Base-by-base conservation (phyloP, 2,888 invertebrate species). In the Linnaemya tessellans region DNA sequence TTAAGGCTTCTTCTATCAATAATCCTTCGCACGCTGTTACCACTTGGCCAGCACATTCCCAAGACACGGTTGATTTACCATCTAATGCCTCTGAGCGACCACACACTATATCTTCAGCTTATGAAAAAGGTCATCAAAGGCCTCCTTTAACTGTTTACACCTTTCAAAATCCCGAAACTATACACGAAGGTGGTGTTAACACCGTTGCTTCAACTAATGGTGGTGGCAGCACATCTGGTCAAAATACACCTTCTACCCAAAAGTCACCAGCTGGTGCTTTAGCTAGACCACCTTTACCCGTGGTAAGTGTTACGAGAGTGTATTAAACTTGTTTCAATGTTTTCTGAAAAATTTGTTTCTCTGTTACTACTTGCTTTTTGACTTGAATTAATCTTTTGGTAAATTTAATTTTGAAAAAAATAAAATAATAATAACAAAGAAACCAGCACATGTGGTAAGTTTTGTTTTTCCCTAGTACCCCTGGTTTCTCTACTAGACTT, bases 71-170 rank as follows among this genome's bases (percentile, higher is more conserved):
- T 75, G 89, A 90, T 65, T 86, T 88, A 65, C 87, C 91, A 86
- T 90, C 91, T 70, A 91, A 92, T 87, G 95, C 97, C 92, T 95
- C 95, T 80, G 97, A 97, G 87, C 94, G 98, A 86, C 98, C 98
- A 0, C 98, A 98, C 91, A 98, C 98, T 62, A 98, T 98, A 90
- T 98, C 98, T 7, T 96, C 97, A 87, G 97, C 96, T 10, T 98
- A 98, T 91, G 97, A 97, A 92, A 96, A 96, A 89, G 95, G 95
- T n/a, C 97, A 97, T 93, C 95, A 96, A 87, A 94, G 98, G 84
- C 96, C 98, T 18, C 96, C 97, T 1, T 93, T 98, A 43, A 96
- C 97, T 86, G 97, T 96, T 43, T 97, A 97, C 92, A 97, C 98
- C 89, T 97, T 97, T 94, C 96, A 97, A 93, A 96, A 96, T 87